Evolutionary conservation across 2,888 invertebrate species (phyloP).

Genomic region (Andricus curvator): DNA sequence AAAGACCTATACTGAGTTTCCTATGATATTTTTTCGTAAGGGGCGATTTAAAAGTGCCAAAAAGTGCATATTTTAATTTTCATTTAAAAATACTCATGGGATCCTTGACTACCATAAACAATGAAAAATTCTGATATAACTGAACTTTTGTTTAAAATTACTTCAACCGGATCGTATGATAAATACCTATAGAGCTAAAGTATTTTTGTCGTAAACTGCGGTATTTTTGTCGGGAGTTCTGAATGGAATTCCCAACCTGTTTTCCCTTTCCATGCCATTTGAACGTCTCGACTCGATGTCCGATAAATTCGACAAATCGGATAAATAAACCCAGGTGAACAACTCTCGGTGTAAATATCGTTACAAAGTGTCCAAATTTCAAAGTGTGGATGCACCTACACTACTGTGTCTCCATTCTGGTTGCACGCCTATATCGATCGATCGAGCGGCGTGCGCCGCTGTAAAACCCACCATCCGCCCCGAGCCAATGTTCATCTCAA

Average conservation of each 20-base stretch:
- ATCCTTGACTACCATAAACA: too few relatives aligned
- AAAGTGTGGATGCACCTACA: slow-evolving; percentile 24
- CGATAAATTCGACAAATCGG: slow-evolving; percentile 25
- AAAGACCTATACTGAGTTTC: too few relatives aligned
- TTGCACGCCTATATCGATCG: slow-evolving; percentile 34
- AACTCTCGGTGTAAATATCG: slow-evolving; percentile 36
- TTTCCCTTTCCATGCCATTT: neutral
- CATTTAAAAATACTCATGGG: too few relatives aligned
- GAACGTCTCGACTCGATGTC: slow-evolving; percentile 18
- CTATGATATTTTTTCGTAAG: too few relatives aligned
- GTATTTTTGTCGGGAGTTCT: neutral
- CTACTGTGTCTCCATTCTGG: neutral
- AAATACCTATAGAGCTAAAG: too few relatives aligned
- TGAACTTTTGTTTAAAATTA: too few relatives aligned
- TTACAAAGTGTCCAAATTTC: slow-evolving; percentile 13
- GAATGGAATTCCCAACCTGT: neutral
- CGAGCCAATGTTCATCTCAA: slow-evolving; percentile 27
- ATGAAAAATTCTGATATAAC: too few relatives aligned
- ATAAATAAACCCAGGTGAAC: slow-evolving; percentile 34
- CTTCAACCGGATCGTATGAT: too few relatives aligned
- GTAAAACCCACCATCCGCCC: slow-evolving; percentile 17
- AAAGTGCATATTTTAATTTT: too few relatives aligned
- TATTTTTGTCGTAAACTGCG: too few relatives aligned
- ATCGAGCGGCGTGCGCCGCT: slow-evolving; percentile 32
- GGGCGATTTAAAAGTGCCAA: too few relatives aligned